Evolutionary conservation across 2,888 invertebrate genomes (phyloP).

Genomic region (Camponotus fellah): DNA sequence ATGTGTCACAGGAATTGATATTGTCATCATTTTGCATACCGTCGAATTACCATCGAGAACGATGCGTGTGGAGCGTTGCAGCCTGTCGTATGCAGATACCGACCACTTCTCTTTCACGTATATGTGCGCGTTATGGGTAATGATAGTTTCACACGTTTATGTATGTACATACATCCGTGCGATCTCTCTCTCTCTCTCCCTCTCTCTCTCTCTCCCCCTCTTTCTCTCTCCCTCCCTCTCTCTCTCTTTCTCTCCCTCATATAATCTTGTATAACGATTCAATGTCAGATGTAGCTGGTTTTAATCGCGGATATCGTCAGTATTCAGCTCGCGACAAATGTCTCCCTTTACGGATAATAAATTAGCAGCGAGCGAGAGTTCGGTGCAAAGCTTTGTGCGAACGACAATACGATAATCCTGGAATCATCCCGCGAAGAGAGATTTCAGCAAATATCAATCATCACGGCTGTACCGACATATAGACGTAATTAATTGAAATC

Average conservation of each 20-base stretch:
- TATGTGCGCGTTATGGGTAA: neutral
- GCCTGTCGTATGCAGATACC: slow-evolving; percentile 72
- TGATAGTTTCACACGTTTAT: slow-evolving; percentile 1
- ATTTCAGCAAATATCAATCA: slow-evolving; percentile 4
- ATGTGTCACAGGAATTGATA: slow-evolving; percentile 48
- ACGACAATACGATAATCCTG: neutral
- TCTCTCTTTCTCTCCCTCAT: neutral
- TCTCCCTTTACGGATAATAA: slow-evolving; percentile 12
- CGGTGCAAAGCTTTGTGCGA: neutral
- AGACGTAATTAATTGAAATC: neutral
- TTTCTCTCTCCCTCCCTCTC: neutral
- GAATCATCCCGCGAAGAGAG: neutral
- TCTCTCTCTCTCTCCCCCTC: no score
- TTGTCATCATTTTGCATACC: slow-evolving; percentile 45
- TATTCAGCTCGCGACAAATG: neutral
- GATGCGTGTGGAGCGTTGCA: slow-evolving; percentile 65
- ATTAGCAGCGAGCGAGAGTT: slow-evolving; percentile 1
- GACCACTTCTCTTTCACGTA: slow-evolving; percentile 70
- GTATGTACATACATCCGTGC: neutral
- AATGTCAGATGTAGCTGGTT: slow-evolving; percentile 21
- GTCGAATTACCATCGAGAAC: slow-evolving; percentile 48
- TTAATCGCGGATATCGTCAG: slow-evolving; percentile 25
- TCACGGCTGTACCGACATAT: no score
- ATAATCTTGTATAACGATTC: slow-evolving; percentile 31
- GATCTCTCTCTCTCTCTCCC: neutral